Evolutionary conservation across 2,113 vertebrate species (phyloP), one percentile per base, ranked within the genome.

Genomic region (Nycticryphes semicollaris): DNA sequence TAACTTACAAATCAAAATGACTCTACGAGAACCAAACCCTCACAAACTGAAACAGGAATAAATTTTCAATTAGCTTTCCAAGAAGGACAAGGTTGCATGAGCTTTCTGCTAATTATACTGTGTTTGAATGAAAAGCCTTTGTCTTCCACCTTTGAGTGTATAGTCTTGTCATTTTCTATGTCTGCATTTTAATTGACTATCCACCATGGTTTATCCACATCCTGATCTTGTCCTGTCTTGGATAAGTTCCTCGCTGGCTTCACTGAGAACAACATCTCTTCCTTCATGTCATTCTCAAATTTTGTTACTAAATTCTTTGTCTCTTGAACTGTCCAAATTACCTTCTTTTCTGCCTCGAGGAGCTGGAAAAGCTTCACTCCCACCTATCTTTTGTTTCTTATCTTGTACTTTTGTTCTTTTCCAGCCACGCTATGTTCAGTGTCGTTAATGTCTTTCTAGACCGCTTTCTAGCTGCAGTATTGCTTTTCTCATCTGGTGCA

Each of bases 221-320:
- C 60, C 66, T 91, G 43, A 82, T 92, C 84, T 89, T 95, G 77
- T 89, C 86, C 57, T 72, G 12, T 70, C 62, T 82, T 94, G 80
- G 86, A 43, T 72, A 51, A 54, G 9, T 64, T 92, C 75, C 60
- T 74, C 54, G 31, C 37, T 87, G 60, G 24, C 73, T 84, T 68
- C 57, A 28, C 33, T 53, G 48, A 56, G 43, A 91, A 54, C 28
- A 60, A 8, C 16, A 48, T 87, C 4, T 1, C 87, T 87, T 48
- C 9, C 11, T 75, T 79, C 30, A 39, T 25, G 3, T 79, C 33
- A 11, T 87, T 82, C 39, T 51, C 41, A 82, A 76, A 62, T 89
- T 54, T 60, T 84, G 33, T 56, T 84, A 57, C 27, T 84, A 57
- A 57, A 54, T 77, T 35, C 35, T 53, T 77, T 78, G 31, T 75